phyloP scores from a whole-genome alignment of 2,797 vertebrate species.

The Rhabdophis nuchalis region DNA sequence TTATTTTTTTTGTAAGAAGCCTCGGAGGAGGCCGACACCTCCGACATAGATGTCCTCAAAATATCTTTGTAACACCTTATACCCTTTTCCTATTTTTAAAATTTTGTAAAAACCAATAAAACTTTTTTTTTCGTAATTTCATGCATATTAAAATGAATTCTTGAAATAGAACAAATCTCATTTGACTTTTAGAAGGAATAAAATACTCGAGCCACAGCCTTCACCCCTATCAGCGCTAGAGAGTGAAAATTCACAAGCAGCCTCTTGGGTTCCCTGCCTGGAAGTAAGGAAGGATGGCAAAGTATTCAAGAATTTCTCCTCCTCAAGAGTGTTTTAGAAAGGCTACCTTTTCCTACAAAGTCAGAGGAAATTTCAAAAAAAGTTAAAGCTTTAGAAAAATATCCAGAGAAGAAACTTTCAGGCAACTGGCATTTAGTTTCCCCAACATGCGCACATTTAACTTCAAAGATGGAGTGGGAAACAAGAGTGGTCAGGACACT shows the following conservation, averaged over 20 bases:
- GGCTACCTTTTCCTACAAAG: not conserved
- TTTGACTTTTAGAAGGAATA: not conserved
- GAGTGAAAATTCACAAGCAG: not conserved
- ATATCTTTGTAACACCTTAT: no score
- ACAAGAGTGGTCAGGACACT: not conserved
- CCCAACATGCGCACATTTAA: not conserved
- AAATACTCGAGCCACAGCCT: not conserved
- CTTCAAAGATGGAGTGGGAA: not conserved
- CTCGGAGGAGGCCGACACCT: no score
- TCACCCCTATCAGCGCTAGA: not conserved
- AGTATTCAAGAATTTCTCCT: not conserved
- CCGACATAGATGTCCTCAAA: no score
- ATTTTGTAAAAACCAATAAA: no score
- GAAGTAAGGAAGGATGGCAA: not conserved
- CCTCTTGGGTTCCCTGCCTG: not conserved
- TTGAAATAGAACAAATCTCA: not conserved
- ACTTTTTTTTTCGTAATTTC: not conserved
- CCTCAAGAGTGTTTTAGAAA: not conserved
- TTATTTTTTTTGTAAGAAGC: no score
- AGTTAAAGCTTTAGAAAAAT: not conserved
- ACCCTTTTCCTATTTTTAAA: no score
- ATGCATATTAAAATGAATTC: not conserved
- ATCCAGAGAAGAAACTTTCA: not conserved
- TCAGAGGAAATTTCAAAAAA: not conserved
- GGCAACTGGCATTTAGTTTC: not conserved